phyloP scores from a whole-genome alignment of 1,140 invertebrate genomes.

The Triops cancriformis region DNA sequence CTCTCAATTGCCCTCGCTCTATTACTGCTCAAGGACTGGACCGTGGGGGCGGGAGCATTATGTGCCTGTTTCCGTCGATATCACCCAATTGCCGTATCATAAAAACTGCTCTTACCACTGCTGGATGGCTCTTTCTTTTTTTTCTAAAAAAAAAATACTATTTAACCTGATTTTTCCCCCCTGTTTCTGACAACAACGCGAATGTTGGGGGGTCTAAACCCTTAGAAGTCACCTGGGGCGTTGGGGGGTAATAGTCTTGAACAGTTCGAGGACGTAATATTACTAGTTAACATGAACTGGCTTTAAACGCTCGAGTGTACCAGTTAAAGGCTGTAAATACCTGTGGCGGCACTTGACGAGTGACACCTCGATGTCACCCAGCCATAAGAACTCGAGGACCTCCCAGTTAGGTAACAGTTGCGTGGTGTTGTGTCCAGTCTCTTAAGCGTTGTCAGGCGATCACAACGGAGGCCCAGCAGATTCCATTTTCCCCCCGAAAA shows the following conservation, averaged over 20 bases:
- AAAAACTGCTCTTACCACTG: not conserved
- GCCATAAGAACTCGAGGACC: not conserved
- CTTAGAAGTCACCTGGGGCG: not conserved
- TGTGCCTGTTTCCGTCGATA: not conserved
- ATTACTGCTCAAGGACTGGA: not conserved
- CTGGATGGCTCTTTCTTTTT: not conserved
- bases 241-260: not conserved
- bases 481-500: not conserved
- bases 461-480: not conserved
- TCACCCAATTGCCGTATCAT: not conserved
- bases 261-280: not conserved
- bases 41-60: slow-evolving; percentile 1
- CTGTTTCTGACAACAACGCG: not conserved
- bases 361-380: slow-evolving; percentile 8
- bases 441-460: not conserved
- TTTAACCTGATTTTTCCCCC: not conserved
- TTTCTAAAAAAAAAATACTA: not conserved
- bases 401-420: not conserved
- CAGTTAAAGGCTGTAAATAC: slow-evolving; percentile 4
- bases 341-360: not conserved
- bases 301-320: not conserved
- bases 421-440: not conserved
- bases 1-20: not conserved
- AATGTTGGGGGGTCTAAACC: not conserved
- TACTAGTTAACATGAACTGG: not conserved